Conservation (phyloP, 2,113 vertebrate species). For the Callospermophilus lateralis region DNA sequence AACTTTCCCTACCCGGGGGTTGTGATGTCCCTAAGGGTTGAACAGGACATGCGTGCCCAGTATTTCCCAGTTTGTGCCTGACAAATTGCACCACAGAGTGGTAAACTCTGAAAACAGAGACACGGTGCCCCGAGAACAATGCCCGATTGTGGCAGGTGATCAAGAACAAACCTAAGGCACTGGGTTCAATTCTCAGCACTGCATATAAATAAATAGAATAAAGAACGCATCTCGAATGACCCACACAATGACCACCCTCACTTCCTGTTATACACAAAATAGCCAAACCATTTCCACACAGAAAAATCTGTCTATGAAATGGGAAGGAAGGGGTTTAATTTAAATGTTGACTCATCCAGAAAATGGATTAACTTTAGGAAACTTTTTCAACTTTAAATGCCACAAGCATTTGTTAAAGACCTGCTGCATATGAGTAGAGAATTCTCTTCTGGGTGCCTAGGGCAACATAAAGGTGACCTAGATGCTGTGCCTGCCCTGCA, state of each 20-base stretch:
- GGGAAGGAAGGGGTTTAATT: background rate
- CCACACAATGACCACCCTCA: background rate
- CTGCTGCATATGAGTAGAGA: background rate
- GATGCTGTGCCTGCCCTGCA: background rate
- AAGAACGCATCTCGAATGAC: background rate
- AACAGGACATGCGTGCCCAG: background rate
- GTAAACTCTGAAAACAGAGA: background rate
- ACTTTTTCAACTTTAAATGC: background rate
- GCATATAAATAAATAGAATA: too few species aligned
- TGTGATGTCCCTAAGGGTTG: background rate
- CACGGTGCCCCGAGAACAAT: background rate
- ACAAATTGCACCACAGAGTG: background rate
- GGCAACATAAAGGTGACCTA: background rate
- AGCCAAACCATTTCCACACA: background rate
- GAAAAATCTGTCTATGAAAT: background rate
- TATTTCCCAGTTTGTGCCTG: background rate
- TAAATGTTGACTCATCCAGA: background rate
- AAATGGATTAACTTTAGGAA: background rate
- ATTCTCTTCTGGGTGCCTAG: background rate
- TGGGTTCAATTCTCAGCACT: too few species aligned
- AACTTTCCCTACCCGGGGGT: background rate
- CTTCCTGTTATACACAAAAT: background rate
- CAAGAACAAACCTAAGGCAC: fast-evolving
- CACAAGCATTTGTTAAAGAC: background rate
- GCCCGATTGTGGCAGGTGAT: background rate